These are phyloP conservation scores for Crocidura indochinensis DNA, from an alignment of 2,797 vertebrate genomes.

Conservation along the genomic window DNA sequence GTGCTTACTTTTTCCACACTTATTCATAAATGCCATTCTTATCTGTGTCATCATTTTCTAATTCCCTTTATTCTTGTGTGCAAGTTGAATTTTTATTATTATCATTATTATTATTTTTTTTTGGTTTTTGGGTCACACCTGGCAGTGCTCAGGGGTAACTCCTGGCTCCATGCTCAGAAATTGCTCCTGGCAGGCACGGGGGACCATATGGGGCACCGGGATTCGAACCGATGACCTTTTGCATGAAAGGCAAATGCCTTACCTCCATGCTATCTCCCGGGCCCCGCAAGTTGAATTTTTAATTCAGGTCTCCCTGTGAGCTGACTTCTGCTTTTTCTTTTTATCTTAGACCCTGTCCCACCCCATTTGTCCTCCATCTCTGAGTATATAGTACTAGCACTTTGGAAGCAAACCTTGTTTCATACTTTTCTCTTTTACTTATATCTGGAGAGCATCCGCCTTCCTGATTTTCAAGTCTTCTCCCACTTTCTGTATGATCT, in stretches of 20 bases:
- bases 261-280: too few relatives aligned
- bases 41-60: slow-evolving; percentile 76
- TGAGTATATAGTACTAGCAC: background rate
- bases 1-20: slow-evolving; percentile 49
- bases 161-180: too few relatives aligned
- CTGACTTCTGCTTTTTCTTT: background rate
- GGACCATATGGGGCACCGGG: too few relatives aligned
- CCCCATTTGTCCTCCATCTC: background rate
- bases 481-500: background rate
- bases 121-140: background rate
- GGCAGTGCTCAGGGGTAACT: too few relatives aligned
- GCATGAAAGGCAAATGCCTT: too few relatives aligned
- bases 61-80: slow-evolving; percentile 12
- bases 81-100: too few relatives aligned
- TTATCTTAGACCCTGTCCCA: too few relatives aligned
- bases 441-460: background rate
- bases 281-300: slow-evolving; percentile 70
- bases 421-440: background rate
- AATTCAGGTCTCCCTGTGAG: background rate
- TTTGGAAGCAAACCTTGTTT: background rate
- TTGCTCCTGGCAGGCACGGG: too few relatives aligned
- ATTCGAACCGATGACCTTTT: too few relatives aligned
- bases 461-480: background rate
- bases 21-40: slow-evolving; percentile 72
- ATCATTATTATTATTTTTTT: too few relatives aligned